Evolutionary conservation across 2,888 invertebrate genomes (phyloP).

Genomic region (Melipona bicolor): DNA sequence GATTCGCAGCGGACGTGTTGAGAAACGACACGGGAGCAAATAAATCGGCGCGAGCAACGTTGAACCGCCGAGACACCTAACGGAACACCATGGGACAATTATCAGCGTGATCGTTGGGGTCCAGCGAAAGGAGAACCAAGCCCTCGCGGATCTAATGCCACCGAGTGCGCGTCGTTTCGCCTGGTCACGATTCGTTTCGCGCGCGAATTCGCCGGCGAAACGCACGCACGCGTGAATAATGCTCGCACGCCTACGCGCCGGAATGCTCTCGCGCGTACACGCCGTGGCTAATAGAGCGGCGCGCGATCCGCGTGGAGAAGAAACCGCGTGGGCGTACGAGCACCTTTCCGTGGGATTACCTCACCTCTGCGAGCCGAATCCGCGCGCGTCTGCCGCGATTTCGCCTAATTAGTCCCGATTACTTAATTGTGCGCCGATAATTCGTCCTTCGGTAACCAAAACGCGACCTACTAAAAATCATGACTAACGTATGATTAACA

Average conservation of each 20-base stretch:
- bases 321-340: slow-evolving; percentile 60
- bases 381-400: slow-evolving; percentile 46
- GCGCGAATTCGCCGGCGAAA: slow-evolving; percentile 57
- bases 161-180: slow-evolving; percentile 49
- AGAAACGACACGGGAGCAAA: too few species aligned
- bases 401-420: slow-evolving; percentile 66
- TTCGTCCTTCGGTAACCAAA: not conserved
- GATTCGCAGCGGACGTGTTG: too few species aligned
- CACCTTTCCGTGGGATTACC: slow-evolving; percentile 43
- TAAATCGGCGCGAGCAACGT: too few species aligned
- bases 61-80: too few species aligned
- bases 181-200: slow-evolving; percentile 58
- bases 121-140: slow-evolving; percentile 16
- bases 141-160: slow-evolving; percentile 54
- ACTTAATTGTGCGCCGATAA: slow-evolving; percentile 52
- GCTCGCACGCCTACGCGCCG: slow-evolving; percentile 66
- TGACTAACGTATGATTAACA: too few species aligned
- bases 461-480: too few species aligned
- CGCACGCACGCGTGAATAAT: slow-evolving; percentile 71
- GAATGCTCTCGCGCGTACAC: slow-evolving; percentile 47
- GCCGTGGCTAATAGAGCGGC: slow-evolving; percentile 62
- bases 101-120: slow-evolving; percentile 2
- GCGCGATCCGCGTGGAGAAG: slow-evolving; percentile 31
- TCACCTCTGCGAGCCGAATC: slow-evolving; percentile 37
- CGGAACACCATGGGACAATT: too few species aligned